phyloP scores from a whole-genome alignment of 2,888 invertebrate genomes.

The Rambutsinella grinnellia region DNA sequence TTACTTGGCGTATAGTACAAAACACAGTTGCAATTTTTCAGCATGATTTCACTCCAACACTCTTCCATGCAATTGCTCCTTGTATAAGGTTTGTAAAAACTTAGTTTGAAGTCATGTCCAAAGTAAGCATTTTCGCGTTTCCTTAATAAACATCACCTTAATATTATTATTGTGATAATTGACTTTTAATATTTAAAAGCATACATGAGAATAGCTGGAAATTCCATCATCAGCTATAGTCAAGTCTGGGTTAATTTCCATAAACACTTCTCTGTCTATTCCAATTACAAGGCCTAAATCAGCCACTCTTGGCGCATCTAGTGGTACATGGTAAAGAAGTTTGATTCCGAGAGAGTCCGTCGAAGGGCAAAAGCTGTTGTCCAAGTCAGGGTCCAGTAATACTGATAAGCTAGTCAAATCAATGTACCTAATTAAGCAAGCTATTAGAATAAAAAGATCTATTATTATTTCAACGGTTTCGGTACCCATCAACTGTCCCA shows the following conservation, averaged over 20 bases:
- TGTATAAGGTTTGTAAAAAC: conserved; percentile 56
- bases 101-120: conserved; percentile 44
- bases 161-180: neutral
- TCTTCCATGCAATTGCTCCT: conserved; percentile 42
- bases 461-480: no score
- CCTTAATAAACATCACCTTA: conserved; percentile 25
- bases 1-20: conserved; percentile 56
- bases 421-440: no score
- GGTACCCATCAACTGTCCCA: conserved; percentile 39
- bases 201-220: conserved; percentile 20
- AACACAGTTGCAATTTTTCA: conserved; percentile 49
- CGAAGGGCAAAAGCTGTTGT: conserved; percentile 56
- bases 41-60: conserved; percentile 34
- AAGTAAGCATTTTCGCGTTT: conserved; percentile 59
- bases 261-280: conserved; percentile 34
- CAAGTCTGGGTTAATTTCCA: conserved; percentile 46
- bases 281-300: conserved; percentile 46
- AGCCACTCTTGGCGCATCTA: conserved; percentile 43
- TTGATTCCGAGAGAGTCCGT: conserved; percentile 58
- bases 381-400: conserved; percentile 51
- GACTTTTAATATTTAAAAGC: neutral
- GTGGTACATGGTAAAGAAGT: conserved; percentile 26
- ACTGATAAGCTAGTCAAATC: no score
- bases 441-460: no score
- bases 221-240: conserved; percentile 47